Conservation (phyloP, 2,797 vertebrate genomes). For the Siniperca undulata region DNA sequence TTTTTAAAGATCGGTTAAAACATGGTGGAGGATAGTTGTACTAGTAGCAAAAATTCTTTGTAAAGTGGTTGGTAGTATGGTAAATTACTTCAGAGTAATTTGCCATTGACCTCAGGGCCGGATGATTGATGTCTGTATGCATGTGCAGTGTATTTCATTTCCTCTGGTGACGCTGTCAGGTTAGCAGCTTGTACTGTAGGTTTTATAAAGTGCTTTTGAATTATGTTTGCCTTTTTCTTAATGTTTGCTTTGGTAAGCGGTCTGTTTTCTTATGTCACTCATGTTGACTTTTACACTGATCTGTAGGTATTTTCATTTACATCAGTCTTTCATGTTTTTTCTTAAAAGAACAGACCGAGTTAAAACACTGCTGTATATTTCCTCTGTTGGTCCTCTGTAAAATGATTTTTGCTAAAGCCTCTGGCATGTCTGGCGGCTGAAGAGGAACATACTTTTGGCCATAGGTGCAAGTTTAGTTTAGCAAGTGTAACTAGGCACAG, state of each 20-base stretch:
- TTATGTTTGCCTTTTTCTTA: constrained; percentile 11
- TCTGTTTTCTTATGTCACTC: constrained; percentile 50
- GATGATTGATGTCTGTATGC: constrained; percentile 22
- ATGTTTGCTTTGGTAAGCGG: constrained; percentile 50
- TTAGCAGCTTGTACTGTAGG: constrained; percentile 6
- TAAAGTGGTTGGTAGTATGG: constrained; percentile 12
- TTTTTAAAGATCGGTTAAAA: constrained; percentile 11
- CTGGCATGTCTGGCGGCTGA: not conserved
- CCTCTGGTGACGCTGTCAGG: constrained; percentile 25
- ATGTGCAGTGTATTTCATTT: constrained; percentile 24
- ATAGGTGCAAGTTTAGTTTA: not conserved
- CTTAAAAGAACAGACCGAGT: not conserved
- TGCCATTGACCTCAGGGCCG: not conserved
- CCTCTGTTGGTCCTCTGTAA: not conserved
- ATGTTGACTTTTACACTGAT: constrained; percentile 35
- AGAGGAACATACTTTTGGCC: not conserved
- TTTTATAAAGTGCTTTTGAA: constrained; percentile 54
- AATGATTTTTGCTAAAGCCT: not conserved
- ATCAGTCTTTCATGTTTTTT: constrained; percentile 47
- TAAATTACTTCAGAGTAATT: constrained; percentile 16
- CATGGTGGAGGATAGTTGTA: not conserved
- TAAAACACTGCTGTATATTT: constrained; percentile 5
- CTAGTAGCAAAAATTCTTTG: not conserved
- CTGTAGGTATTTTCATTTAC: constrained; percentile 40
- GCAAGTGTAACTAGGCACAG: not conserved